Evolutionary conservation across 2,797 vertebrate species (phyloP).

Genomic region (Siniperca obscura): DNA sequence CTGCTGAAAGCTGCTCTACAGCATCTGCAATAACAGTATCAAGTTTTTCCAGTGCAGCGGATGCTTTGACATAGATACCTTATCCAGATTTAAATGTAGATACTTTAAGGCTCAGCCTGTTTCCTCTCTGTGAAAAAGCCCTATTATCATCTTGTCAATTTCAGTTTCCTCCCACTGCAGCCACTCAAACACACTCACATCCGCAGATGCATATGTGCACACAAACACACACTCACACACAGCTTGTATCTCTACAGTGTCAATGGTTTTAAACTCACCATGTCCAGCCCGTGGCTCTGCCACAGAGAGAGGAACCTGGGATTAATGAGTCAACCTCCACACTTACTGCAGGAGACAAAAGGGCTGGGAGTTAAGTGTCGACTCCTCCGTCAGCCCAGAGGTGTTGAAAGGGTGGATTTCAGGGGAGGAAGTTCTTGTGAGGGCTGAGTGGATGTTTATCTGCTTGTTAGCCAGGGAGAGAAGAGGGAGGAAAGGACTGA

Average conservation of each 20-base stretch:
- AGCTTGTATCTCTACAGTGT: constrained; percentile 49
- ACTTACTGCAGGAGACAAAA: constrained; percentile 78
- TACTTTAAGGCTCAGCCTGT: constrained; percentile 75
- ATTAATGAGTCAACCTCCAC: constrained; percentile 77
- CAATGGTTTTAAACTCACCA: constrained; percentile 58
- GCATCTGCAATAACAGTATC: constrained; percentile 77
- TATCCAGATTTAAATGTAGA: constrained; percentile 79
- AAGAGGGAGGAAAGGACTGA: constrained; percentile 13
- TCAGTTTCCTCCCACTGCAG: constrained; percentile 73
- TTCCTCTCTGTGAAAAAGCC: constrained; percentile 78
- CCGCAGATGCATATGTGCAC: constrained; percentile 28
- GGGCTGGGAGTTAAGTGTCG: constrained; percentile 77
- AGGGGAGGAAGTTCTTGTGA: constrained; percentile 77
- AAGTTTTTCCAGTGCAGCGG: constrained; percentile 75
- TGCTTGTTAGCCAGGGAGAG: constrained; percentile 53
- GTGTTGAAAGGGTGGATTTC: constrained; percentile 80
- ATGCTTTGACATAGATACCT: constrained; percentile 78
- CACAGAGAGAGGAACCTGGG: constrained; percentile 65
- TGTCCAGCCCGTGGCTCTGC: constrained; percentile 63
- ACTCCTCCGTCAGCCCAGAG: constrained; percentile 68
- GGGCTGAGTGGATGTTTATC: constrained; percentile 79
- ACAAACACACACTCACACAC: constrained; percentile 7
- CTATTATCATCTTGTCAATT: constrained; percentile 83
- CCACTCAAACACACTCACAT: constrained; percentile 59
- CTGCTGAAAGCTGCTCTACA: constrained; percentile 64